Percentiles rank a stretch among this genome's conserved stretches.
Evolutionary conservation across 1,140 invertebrate genomes (phyloP).

Genomic region (Apis mellifera): DNA sequence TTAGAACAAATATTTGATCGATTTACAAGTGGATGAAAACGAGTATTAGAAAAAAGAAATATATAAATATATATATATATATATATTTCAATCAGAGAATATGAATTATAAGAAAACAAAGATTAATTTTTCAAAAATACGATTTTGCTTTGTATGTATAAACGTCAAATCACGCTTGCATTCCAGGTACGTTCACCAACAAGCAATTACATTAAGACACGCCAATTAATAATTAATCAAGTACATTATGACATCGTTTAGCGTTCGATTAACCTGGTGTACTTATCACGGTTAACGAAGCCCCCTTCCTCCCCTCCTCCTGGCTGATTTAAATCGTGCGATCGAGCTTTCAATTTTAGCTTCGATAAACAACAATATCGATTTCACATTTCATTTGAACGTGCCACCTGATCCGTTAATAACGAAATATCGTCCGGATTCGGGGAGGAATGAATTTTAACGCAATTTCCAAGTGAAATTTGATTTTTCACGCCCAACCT

Average conservation of each 20-base stretch:
- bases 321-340: constrained; percentile 6
- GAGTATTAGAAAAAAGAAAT: no score
- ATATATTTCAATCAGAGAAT: no score
- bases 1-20: no score
- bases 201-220: neutral
- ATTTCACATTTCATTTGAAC: constrained; percentile 26
- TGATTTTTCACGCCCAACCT: neutral
- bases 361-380: constrained; percentile 31
- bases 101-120: no score
- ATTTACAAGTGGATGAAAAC: no score
- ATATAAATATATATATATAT: no score
- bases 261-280: neutral
- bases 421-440: constrained; percentile 10
- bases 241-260: neutral
- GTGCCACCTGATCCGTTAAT: constrained; percentile 29
- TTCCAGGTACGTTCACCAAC: no score
- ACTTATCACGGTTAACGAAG: constrained; percentile 4
- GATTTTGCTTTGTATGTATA: no score
- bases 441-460: constrained; percentile 17
- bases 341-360: constrained; percentile 35
- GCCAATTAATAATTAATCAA: neutral
- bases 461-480: neutral
- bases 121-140: no score
- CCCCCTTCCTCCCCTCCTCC: no score
- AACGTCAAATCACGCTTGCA: no score